These are phyloP conservation scores for Linepithema humile DNA, from an alignment of 1,140 invertebrate genomes.

Conservation along the genomic window DNA sequence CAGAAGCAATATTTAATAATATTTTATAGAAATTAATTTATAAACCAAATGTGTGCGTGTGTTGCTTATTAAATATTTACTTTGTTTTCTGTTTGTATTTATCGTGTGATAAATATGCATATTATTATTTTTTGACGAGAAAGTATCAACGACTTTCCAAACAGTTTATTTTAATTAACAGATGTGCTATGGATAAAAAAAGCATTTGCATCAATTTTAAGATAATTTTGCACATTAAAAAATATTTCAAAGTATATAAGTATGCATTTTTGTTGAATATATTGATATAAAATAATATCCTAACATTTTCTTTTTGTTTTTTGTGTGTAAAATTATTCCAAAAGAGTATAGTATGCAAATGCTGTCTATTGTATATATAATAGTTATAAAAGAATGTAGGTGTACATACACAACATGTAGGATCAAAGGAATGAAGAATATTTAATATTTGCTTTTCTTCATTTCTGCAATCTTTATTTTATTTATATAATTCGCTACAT, in stretches of 20 bases:
- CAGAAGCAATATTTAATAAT: background rate
- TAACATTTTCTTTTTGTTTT: background rate
- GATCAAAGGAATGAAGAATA: background rate
- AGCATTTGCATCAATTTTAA: background rate
- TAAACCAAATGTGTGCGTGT: background rate
- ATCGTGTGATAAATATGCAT: background rate
- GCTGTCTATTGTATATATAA: background rate
- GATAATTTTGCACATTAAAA: background rate
- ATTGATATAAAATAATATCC: background rate
- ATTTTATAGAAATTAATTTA: background rate
- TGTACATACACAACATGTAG: background rate
- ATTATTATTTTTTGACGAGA: background rate
- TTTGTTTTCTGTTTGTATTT: background rate
- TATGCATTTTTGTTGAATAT: background rate
- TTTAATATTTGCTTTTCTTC: background rate
- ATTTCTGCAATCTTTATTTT: too few species aligned
- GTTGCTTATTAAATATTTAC: background rate
- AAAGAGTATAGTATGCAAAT: background rate
- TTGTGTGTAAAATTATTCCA: background rate
- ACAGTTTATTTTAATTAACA: background rate
- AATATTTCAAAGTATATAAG: background rate
- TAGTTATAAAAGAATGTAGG: background rate
- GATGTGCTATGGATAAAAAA: background rate
- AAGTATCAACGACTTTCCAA: background rate
- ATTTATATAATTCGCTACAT: slow-evolving; percentile 1